Percentiles rank a stretch among this genome's conserved stretches.
Evolutionary conservation across 2,888 invertebrate genomes (phyloP).

Genomic region (Saturnia japonica): DNA sequence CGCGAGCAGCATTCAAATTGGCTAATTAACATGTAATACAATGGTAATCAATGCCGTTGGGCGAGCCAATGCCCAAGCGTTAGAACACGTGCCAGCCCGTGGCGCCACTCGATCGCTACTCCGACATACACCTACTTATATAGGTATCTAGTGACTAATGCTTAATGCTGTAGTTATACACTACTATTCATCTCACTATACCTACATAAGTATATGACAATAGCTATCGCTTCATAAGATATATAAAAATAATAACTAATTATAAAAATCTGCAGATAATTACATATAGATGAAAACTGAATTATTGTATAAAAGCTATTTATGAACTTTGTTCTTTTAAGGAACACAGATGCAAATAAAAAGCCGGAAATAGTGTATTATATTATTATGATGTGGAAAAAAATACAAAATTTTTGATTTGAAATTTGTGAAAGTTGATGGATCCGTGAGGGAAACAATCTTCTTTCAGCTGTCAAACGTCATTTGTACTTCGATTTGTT

Average conservation of each 20-base stretch:
- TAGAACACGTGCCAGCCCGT: slow-evolving; percentile 15
- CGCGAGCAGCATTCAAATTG: slow-evolving; percentile 30
- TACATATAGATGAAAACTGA: neutral
- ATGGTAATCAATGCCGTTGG: slow-evolving; percentile 20
- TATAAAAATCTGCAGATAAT: neutral
- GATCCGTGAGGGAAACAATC: no score
- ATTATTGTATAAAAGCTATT: no score
- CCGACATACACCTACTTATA: neutral
- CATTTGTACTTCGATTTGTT: no score
- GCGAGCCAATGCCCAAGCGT: slow-evolving; percentile 18
- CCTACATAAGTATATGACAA: neutral
- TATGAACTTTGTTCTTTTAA: no score
- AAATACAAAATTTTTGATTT: no score
- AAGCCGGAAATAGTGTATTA: no score
- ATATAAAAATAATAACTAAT: neutral
- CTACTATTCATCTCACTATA: neutral
- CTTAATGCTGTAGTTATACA: neutral
- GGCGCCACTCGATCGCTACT: slow-evolving; percentile 18
- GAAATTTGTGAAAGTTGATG: no score
- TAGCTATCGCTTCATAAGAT: neutral
- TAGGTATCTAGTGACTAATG: neutral
- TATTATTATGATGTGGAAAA: no score
- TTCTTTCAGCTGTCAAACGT: no score
- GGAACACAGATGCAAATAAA: no score
- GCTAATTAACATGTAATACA: slow-evolving; percentile 24